Evolutionary conservation across 2,113 vertebrate species (phyloP), one percentile per base, ranked within the genome.

Genomic region (Synodontis membranacea): DNA sequence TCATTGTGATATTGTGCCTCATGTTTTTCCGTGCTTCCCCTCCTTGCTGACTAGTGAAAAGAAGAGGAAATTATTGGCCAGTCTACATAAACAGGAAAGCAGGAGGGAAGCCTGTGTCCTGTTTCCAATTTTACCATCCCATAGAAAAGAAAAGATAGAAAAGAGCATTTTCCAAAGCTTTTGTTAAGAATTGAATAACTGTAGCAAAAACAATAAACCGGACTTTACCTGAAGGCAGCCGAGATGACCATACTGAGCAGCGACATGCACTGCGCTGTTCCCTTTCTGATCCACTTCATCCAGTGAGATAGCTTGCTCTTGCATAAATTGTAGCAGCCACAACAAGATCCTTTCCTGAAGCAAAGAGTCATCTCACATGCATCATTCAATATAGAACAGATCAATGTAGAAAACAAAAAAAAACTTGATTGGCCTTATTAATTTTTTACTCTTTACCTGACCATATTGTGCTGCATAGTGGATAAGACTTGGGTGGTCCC

Each of bases 291-390:
- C 97, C 19, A 96, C 95, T 89, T 99, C 98, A 78, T 99, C 98
- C 94, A 99, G 88, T 0, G 97, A 99, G 91, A 99, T 99, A 0
- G 96, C 98, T 91, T 99, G 98, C 68, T 99, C 98, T 94, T 99
- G 98, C 98, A 99, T 99, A 93, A 99, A 99, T 92, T 99, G 98
- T 66, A 99, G 96, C 92, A 99, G 92, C 98, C 98, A 99, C 60
- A 99, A 91, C 91, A 99, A 93, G 17, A 99, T 98, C 90, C 97
- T 98, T 92, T 99, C 98, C 98, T 99, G 91, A 64, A 83, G 19
- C 64, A 78, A 62, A 88, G 12, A 79, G 19, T 44, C 1, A 48
- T 3, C 46, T 56, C 21, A 54, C 39, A 83, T 76, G 39, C 37
- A 34, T 21, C 23, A 66, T 39, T 42, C n/a, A n/a, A n/a, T n/a